phyloP scores from a whole-genome alignment of 2,113 vertebrate genomes.

The Larimichthys crocea region DNA sequence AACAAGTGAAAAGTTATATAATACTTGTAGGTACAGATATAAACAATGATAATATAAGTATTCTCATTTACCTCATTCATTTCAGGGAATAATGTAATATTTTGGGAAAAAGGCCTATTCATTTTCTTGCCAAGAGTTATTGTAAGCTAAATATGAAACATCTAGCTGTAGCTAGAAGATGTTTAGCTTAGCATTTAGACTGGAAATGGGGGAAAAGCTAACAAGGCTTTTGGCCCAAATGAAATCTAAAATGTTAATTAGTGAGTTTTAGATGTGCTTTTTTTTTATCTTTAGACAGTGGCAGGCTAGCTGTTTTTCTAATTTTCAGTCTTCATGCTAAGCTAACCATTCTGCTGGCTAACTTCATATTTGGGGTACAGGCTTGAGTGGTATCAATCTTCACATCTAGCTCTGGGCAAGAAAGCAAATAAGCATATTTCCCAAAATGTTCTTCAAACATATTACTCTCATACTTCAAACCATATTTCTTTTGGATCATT shows the following conservation, averaged over 20 bases:
- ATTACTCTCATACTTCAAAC: conserved; percentile 7
- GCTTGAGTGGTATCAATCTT: background rate
- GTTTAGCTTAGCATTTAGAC: background rate
- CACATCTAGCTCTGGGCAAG: background rate
- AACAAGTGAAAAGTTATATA: background rate
- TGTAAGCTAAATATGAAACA: background rate
- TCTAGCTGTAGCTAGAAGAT: background rate
- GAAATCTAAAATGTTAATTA: background rate
- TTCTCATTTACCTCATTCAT: background rate
- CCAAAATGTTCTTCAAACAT: conserved; percentile 15
- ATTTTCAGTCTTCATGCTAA: conserved; percentile 8
- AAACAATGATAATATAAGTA: background rate
- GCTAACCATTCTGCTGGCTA: background rate
- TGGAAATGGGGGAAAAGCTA: background rate
- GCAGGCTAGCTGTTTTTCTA: background rate
- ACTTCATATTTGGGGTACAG: background rate
- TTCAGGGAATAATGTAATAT: background rate
- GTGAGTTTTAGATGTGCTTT: background rate
- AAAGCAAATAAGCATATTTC: background rate
- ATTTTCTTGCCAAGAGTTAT: background rate
- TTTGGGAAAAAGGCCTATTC: background rate
- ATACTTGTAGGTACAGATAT: background rate
- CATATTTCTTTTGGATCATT: conserved; percentile 20
- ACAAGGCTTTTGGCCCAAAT: background rate
- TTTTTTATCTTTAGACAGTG: background rate